Percentiles rank a stretch among this genome's conserved stretches.
These are phyloP conservation scores for Lota lota DNA, from an alignment of 2,113 vertebrate species.

Conservation along the genomic window DNA sequence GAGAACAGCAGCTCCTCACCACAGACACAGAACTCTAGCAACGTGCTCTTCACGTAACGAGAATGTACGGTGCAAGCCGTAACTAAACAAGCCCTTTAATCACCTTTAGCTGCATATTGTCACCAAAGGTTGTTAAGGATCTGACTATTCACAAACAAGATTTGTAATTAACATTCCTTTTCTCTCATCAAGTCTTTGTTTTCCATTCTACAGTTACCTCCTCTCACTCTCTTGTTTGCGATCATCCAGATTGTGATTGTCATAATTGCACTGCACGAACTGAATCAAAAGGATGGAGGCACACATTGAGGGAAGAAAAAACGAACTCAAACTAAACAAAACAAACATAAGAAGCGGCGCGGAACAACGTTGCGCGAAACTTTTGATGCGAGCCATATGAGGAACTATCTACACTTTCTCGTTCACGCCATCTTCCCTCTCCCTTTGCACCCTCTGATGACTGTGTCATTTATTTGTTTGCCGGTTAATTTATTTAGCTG, in stretches of 20 bases:
- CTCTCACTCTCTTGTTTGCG: slow-evolving; percentile 46
- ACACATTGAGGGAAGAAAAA: neutral
- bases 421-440: slow-evolving; percentile 35
- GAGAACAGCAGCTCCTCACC: slow-evolving; percentile 1
- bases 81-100: slow-evolving; percentile 57
- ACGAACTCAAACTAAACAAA: neutral
- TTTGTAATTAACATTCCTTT: slow-evolving; percentile 71
- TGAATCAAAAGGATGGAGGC: slow-evolving; percentile 49
- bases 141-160: slow-evolving; percentile 49
- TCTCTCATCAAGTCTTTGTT: slow-evolving; percentile 66
- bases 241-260: slow-evolving; percentile 62
- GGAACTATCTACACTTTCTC: slow-evolving; percentile 40
- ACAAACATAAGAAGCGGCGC: neutral
- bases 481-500: slow-evolving; percentile 68
- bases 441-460: slow-evolving; percentile 54
- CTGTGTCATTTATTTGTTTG: slow-evolving; percentile 68
- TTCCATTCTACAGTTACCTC: slow-evolving; percentile 40
- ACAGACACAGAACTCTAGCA: slow-evolving; percentile 55
- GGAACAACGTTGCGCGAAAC: slow-evolving; percentile 23
- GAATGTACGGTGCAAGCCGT: slow-evolving; percentile 46
- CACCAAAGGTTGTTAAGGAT: slow-evolving; percentile 47
- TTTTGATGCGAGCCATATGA: slow-evolving; percentile 48
- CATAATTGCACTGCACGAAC: slow-evolving; percentile 59
- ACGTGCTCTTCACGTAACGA: slow-evolving; percentile 8
- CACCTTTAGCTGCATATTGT: slow-evolving; percentile 37